A percentile compares a stretch with the other conserved stretches of the same genome.
Evolutionary conservation across 2,797 vertebrate genomes (phyloP).

Genomic region (Apogon talboti): DNA sequence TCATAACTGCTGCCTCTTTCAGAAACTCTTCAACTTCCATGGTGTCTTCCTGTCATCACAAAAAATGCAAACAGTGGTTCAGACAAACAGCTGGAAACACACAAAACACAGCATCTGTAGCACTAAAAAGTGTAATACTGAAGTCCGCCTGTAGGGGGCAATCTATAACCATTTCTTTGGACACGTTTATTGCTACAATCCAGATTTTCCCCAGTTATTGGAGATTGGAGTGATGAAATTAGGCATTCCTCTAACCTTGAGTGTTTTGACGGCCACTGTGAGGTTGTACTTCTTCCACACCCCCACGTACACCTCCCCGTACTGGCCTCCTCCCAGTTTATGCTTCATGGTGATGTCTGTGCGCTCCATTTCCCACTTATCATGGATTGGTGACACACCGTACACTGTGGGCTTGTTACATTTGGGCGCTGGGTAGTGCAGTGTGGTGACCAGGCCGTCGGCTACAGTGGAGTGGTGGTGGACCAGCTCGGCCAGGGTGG

Average conservation of each 20-base stretch:
- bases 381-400: constrained; percentile 97
- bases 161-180: constrained; percentile 29
- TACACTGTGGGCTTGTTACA: constrained; percentile 99
- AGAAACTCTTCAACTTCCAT: constrained; percentile 99
- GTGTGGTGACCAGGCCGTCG: constrained; percentile 96
- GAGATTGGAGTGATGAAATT: neutral
- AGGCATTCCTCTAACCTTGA: constrained; percentile 86
- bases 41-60: constrained; percentile 91
- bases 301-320: constrained; percentile 97
- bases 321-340: constrained; percentile 98
- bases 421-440: constrained; percentile 98
- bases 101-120: neutral
- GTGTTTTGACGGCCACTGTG: constrained; percentile 96
- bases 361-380: constrained; percentile 99
- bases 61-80: neutral
- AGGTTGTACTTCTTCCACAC: constrained; percentile 99
- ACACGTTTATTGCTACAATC: neutral
- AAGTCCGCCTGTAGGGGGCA: constrained; percentile 69
- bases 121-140: constrained; percentile 23
- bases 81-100: neutral
- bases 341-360: constrained; percentile 99
- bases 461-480: constrained; percentile 99
- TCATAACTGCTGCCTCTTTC: constrained; percentile 99
- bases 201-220: neutral
- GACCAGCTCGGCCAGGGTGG: constrained; percentile 95